These are phyloP conservation scores for Ailuropoda melanoleuca DNA, from an alignment of 2,113 vertebrate species.

Conservation along the genomic window DNA sequence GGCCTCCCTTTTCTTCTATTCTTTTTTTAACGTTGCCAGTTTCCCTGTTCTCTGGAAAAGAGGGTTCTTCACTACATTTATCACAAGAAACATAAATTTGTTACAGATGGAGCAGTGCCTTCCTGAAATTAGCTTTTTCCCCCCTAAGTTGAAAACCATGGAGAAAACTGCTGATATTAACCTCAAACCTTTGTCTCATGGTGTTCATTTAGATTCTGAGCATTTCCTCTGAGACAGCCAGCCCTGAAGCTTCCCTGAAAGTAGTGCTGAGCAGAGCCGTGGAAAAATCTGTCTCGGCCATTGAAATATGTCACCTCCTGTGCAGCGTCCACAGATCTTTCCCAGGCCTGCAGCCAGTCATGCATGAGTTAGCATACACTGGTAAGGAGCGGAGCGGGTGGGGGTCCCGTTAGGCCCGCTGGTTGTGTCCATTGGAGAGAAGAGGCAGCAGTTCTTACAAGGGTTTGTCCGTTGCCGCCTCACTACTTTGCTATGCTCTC, in stretches of 20 bases:
- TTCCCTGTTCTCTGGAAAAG: background rate
- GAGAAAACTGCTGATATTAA: constrained; percentile 24
- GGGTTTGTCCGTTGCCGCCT: rapidly evolving
- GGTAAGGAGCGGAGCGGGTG: constrained; percentile 73
- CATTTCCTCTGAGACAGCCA: constrained; percentile 74
- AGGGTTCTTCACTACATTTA: background rate
- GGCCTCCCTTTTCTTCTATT: background rate
- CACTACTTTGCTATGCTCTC: background rate
- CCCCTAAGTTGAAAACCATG: constrained; percentile 21
- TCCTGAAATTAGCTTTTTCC: background rate
- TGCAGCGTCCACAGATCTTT: constrained; percentile 72
- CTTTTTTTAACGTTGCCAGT: background rate
- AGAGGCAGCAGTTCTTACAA: background rate
- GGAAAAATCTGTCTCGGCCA: constrained; percentile 75
- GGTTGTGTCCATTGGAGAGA: background rate
- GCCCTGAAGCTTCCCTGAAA: constrained; percentile 76
- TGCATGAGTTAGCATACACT: constrained; percentile 78
- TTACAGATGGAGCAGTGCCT: background rate
- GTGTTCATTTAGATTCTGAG: constrained; percentile 81
- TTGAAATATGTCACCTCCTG: constrained; percentile 83
- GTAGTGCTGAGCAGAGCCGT: constrained; percentile 75
- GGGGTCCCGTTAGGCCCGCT: background rate
- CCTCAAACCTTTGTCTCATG: constrained; percentile 25
- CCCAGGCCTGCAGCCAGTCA: constrained; percentile 79
- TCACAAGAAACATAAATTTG: background rate